Percentiles rank a stretch among this genome's conserved stretches.
Conservation (phyloP, 2,888 invertebrate genomes). For the Agriopis marginaria region DNA sequence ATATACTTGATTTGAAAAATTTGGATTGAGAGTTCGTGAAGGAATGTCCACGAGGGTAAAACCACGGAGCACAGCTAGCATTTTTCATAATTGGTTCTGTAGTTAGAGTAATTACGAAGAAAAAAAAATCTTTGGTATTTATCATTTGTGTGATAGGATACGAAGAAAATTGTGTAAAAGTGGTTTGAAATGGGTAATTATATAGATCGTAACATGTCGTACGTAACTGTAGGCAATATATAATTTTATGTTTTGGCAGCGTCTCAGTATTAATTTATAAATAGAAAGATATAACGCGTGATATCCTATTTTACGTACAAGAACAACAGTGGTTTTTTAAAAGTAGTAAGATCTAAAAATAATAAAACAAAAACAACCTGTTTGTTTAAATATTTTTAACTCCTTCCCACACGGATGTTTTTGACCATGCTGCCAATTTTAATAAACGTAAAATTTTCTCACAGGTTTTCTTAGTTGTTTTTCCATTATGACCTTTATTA, state of each 20-base stretch:
- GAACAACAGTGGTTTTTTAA: background rate
- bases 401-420: slow-evolving; percentile 26
- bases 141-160: background rate
- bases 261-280: slow-evolving; percentile 27
- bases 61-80: too few species aligned
- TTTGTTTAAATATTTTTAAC: slow-evolving; percentile 27
- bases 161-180: background rate
- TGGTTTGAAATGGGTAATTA: background rate
- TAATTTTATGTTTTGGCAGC: slow-evolving; percentile 39
- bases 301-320: slow-evolving; percentile 26
- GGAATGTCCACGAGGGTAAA: too few species aligned
- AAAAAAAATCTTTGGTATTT: too few species aligned
- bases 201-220: background rate
- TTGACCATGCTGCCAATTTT: slow-evolving; percentile 30
- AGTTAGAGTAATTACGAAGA: too few species aligned
- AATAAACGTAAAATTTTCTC: background rate
- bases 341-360: slow-evolving; percentile 2
- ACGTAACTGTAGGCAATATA: slow-evolving; percentile 15
- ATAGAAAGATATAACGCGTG: slow-evolving; percentile 28
- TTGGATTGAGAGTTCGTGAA: too few species aligned
- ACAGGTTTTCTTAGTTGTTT: background rate
- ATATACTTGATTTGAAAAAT: too few species aligned
- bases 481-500: background rate
- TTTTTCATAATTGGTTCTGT: background rate
- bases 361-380: slow-evolving; percentile 9